A percentile compares a stretch with the other conserved stretches of the same genome.
phyloP scores from a whole-genome alignment of 2,113 vertebrate species.

The Phoenicopterus ruber region DNA sequence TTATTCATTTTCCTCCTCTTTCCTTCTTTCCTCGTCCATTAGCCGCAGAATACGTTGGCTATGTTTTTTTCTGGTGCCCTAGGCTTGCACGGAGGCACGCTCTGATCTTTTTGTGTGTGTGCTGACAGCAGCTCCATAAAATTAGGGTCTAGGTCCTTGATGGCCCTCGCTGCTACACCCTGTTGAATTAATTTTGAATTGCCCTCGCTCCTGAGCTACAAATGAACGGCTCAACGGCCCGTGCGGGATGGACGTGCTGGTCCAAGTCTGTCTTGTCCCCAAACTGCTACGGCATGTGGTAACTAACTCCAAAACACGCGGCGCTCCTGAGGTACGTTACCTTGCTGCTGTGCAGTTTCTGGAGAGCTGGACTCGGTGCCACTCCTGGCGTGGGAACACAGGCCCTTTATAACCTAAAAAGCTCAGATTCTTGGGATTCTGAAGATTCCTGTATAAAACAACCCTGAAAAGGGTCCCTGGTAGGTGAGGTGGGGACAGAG shows the following conservation, averaged over 20 bases:
- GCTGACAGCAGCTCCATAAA: background rate
- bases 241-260: background rate
- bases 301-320: background rate
- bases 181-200: background rate
- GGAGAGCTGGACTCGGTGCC: background rate
- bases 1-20: background rate
- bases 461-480: background rate
- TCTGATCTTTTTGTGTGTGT: background rate
- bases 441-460: background rate
- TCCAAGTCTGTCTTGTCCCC: background rate
- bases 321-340: accelerated
- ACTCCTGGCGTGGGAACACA: accelerated
- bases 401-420: background rate
- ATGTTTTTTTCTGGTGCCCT: background rate
- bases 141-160: background rate
- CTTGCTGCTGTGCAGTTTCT: background rate
- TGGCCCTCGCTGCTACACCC: background rate
- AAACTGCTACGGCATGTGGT: accelerated
- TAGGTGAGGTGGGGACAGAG: background rate
- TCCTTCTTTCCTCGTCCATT: background rate
- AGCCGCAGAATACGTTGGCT: background rate
- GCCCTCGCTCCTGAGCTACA: accelerated
- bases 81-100: background rate
- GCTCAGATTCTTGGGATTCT: background rate
- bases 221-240: background rate